Conservation (phyloP, 37 sponge, comb jelly and placozoan species). For the Spongia lamella region DNA sequence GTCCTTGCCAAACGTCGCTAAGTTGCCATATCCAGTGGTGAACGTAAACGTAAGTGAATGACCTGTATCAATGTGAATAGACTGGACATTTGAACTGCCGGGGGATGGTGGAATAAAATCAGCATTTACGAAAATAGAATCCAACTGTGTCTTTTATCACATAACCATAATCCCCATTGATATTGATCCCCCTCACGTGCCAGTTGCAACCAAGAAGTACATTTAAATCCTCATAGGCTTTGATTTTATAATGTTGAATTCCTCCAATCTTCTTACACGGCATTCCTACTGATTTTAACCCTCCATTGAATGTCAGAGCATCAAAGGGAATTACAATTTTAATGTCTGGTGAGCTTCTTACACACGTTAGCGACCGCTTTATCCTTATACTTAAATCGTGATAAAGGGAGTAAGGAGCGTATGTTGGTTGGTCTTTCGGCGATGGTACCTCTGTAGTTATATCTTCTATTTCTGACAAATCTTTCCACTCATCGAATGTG, state of each 20-base stretch:
- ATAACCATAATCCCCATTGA: background rate
- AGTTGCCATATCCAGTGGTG: constrained; percentile 9
- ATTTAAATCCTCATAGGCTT: background rate
- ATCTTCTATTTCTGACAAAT: background rate
- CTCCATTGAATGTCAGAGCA: constrained; percentile 15
- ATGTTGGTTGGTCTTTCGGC: no score
- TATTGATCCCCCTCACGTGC: background rate
- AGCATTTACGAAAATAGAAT: background rate
- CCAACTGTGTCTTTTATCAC: constrained; percentile 1
- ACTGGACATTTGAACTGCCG: no score
- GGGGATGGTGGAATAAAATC: background rate
- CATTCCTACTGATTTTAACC: constrained; percentile 6
- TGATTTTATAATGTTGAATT: constrained; percentile 5
- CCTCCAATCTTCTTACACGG: background rate
- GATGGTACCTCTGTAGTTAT: no score
- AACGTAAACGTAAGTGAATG: background rate
- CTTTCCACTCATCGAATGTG: constrained; percentile 6
- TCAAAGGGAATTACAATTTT: constrained; percentile 33
- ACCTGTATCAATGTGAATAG: background rate
- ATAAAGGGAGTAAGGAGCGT: constrained; percentile 14
- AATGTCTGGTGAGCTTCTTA: constrained; percentile 5
- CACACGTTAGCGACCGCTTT: constrained; percentile 13
- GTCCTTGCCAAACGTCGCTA: background rate
- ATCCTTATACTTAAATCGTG: constrained; percentile 5
- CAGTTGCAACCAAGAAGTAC: background rate